Base-by-base conservation (phyloP, 2,797 vertebrate species). In the Cuculus canorus region DNA sequence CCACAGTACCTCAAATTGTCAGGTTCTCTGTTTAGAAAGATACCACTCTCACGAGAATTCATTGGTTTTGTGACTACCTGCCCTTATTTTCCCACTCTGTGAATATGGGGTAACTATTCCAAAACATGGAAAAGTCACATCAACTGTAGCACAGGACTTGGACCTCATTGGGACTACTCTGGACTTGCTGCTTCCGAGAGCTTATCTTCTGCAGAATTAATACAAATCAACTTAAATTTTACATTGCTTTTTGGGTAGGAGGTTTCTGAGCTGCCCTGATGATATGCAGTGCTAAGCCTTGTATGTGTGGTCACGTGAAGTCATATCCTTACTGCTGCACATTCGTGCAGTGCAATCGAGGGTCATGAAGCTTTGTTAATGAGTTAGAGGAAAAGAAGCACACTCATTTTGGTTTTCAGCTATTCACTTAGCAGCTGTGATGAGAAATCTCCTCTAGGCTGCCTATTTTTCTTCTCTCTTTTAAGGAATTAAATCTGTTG, bases 361-460 rank as follows among this genome's bases (percentile, higher is more conserved):
- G 75, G 17, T 63, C 2, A 0, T 9, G 4, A 23, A 69, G 47
- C 45, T 81, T 41, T 27, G 11, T 37, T 35, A 47, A 48, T 10
- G 52, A 54, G 13, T 35, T 79, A 13, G 11, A 84, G 30, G 35
- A 84, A 27, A 53, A 70, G 5, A 1, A 72, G n/a, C 28, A 48
- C 22, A 13, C 4, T 72, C 13, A 14, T n/a, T 86, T 54, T 43
- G 4, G 16, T 70, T 82, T n/a, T 82, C 56, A 80, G 56, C 45
- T 79, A 28, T 24, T 87, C 56, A 43, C 57, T 30, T 33, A 0
- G 2, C 65, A 81, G 66, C n/a, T 72, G 35, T 5, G 30, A 54
- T 17, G 35, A 39, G 3, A 5, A 70, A 3, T 9, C 17, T 56
- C n/a, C 43, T 59, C 47, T 0, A 0, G 17, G 11, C 80, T 70